Evolutionary conservation across 1,140 invertebrate species (phyloP).

Genomic region (Leptinotarsa lineolata): DNA sequence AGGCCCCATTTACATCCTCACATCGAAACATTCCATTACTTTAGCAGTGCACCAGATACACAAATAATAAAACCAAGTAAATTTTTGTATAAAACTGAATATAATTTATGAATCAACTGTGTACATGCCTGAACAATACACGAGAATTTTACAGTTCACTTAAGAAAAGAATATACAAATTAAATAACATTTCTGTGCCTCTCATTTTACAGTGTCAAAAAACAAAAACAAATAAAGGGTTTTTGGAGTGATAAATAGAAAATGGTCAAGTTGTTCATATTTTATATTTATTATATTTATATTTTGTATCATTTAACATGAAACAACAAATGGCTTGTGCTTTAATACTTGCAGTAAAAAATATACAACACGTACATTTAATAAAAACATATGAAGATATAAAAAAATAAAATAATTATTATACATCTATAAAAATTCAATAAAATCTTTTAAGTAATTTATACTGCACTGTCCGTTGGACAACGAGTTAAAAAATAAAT

Average conservation of each 20-base stretch:
- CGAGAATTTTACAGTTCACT: conserved; percentile 51
- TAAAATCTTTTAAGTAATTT: conserved; percentile 48
- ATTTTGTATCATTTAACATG: conserved; percentile 49
- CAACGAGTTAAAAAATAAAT: conserved; percentile 42
- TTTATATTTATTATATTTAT: conserved; percentile 39
- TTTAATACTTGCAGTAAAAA: conserved; percentile 50
- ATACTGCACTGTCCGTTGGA: conserved; percentile 40
- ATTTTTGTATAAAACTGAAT: conserved; percentile 52
- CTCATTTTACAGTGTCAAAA: conserved; percentile 40
- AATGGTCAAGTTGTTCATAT: conserved; percentile 37
- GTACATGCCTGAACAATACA: conserved; percentile 51
- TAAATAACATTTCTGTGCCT: conserved; percentile 46
- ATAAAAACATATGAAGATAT: conserved; percentile 48
- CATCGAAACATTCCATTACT: too few species aligned
- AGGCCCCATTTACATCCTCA: too few species aligned
- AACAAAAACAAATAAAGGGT: conserved; percentile 37
- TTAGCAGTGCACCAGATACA: neutral
- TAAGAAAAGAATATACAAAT: conserved; percentile 51
- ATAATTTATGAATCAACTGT: conserved; percentile 54
- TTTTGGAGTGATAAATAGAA: conserved; percentile 34
- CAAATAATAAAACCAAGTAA: neutral
- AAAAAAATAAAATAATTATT: conserved; percentile 49
- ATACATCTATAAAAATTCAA: conserved; percentile 40
- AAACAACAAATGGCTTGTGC: conserved; percentile 54
- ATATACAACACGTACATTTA: conserved; percentile 43